Evolutionary conservation across 1,140 invertebrate species (phyloP).

Genomic region (Drosophila jambulina): DNA sequence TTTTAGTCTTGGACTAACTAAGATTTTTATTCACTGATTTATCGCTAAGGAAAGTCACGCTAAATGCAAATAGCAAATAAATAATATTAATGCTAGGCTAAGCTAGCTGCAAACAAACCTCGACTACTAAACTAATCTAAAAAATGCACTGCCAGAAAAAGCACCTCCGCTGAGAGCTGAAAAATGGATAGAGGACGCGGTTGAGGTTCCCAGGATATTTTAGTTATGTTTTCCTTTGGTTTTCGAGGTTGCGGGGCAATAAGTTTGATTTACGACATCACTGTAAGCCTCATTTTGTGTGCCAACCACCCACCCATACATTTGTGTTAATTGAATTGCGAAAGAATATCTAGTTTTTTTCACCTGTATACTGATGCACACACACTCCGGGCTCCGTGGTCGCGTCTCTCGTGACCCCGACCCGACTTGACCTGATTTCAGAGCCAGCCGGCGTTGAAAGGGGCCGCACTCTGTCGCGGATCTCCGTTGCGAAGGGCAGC

Average conservation of each 20-base stretch:
- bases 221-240: constrained; percentile 9
- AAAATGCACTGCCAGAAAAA: constrained; percentile 24
- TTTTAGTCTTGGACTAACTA: constrained; percentile 26
- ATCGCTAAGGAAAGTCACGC: constrained; percentile 27
- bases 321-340: constrained; percentile 47
- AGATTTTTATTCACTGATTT: constrained; percentile 20
- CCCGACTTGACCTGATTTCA: constrained; percentile 73
- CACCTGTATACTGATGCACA: constrained; percentile 61
- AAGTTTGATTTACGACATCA: constrained; percentile 49
- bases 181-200: not conserved
- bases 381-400: constrained; percentile 24
- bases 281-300: constrained; percentile 46
- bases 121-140: constrained; percentile 41
- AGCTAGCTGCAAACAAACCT: constrained; percentile 33
- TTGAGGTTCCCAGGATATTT: constrained; percentile 12
- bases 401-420: constrained; percentile 42
- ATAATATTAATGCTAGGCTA: not conserved
- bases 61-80: not conserved
- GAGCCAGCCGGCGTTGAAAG: constrained; percentile 84
- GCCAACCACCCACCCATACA: constrained; percentile 38
- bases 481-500: constrained; percentile 86
- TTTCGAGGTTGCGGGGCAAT: constrained; percentile 20
- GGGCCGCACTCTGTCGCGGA: constrained; percentile 85
- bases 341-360: constrained; percentile 29
- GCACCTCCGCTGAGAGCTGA: constrained; percentile 14